A percentile compares a stretch with the other conserved stretches of the same genome.
Conservation (phyloP, 2,888 invertebrate genomes). For the Endotricha flammealis region DNA sequence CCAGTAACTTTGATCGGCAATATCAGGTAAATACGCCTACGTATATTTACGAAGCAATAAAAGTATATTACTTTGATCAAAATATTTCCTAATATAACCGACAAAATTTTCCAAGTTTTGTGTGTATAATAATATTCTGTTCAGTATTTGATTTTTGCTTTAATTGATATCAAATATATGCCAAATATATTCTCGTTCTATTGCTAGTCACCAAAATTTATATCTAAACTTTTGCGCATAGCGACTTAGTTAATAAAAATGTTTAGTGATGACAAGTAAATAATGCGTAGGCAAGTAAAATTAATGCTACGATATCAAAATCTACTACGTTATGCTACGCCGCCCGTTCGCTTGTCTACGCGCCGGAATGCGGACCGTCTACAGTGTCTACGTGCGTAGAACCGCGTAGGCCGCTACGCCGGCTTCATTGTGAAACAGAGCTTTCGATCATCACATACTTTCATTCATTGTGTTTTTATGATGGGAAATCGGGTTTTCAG, state of each 20-base stretch:
- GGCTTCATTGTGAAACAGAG: constrained; percentile 13
- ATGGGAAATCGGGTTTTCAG: constrained; percentile 1
- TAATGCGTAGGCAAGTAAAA: too few species aligned
- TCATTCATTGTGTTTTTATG: constrained; percentile 10
- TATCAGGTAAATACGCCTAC: not conserved
- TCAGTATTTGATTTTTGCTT: too few species aligned
- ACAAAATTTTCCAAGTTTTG: not conserved
- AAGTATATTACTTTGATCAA: not conserved
- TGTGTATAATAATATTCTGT: too few species aligned
- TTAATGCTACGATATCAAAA: constrained; percentile 21
- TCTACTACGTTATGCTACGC: constrained; percentile 13
- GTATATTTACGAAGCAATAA: not conserved
- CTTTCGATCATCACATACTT: constrained; percentile 13
- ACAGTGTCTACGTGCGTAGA: constrained; percentile 45
- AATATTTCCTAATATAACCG: not conserved
- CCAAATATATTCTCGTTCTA: too few species aligned
- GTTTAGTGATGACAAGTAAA: too few species aligned
- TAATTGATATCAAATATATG: too few species aligned
- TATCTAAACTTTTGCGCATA: too few species aligned
- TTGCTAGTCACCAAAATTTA: too few species aligned
- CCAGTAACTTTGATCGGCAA: not conserved
- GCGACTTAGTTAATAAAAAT: too few species aligned
- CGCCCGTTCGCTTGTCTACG: not conserved
- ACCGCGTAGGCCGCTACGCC: constrained; percentile 26
- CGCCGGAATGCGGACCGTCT: constrained; percentile 32